Evolutionary conservation across 2,113 vertebrate species (phyloP).

Genomic region (Cinclus cinclus): DNA sequence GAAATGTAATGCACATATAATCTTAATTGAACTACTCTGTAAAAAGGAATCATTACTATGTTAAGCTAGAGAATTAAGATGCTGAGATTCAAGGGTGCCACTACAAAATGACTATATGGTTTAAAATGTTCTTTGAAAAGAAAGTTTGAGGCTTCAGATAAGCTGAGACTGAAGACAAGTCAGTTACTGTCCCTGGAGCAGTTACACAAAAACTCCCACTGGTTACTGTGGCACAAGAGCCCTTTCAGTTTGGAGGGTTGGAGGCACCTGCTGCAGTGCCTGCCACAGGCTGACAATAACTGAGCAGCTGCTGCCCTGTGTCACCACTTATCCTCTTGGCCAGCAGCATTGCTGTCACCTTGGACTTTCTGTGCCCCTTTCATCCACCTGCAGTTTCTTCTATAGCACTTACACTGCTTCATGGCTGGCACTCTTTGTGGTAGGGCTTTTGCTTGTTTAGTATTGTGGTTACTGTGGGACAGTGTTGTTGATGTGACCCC

Average conservation of each 20-base stretch:
- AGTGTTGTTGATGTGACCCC: not conserved
- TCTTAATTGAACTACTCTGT: not conserved
- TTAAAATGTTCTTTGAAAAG: not conserved
- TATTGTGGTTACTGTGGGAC: not conserved
- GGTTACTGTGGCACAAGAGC: conserved; percentile 10
- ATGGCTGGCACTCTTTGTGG: not conserved
- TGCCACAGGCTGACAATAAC: not conserved
- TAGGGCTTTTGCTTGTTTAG: not conserved
- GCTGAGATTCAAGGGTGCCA: not conserved
- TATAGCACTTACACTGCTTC: not conserved
- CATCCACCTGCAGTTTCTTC: conserved; percentile 14
- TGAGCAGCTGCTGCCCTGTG: conserved; percentile 36
- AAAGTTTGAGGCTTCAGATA: not conserved
- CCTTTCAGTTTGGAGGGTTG: not conserved
- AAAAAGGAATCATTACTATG: not conserved
- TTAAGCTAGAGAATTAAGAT: not conserved
- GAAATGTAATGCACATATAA: not conserved
- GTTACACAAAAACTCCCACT: not conserved
- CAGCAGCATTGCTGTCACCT: not conserved
- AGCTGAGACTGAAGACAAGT: not conserved
- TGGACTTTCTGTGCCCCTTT: not conserved
- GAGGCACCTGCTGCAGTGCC: conserved; percentile 33
- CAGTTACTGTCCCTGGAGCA: not conserved
- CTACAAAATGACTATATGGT: not conserved
- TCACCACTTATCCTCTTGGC: not conserved